phyloP scores from a whole-genome alignment of 2,113 vertebrate species.

The Atractosteus spatula region DNA sequence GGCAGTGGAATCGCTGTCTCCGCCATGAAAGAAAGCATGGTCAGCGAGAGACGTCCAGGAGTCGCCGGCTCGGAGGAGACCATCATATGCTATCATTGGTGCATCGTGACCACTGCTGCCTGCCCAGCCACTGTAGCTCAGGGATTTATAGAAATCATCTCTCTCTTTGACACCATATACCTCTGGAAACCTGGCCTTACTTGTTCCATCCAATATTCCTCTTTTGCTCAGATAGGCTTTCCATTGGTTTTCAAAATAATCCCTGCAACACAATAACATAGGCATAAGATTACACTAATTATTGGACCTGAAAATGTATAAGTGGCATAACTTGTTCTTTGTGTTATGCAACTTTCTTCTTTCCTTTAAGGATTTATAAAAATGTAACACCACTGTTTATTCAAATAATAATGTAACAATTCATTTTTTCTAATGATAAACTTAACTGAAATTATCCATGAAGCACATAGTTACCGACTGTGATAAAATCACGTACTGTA shows the following conservation, averaged over 20 bases:
- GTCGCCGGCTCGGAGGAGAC: slow-evolving; percentile 60
- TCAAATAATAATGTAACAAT: no score
- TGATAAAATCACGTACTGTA: no score
- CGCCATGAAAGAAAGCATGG: slow-evolving; percentile 72
- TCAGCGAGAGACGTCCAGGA: slow-evolving; percentile 72
- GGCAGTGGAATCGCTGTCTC: slow-evolving; percentile 74
- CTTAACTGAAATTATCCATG: no score
- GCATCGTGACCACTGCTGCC: slow-evolving; percentile 78
- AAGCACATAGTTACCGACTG: no score
- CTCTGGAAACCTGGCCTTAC: slow-evolving; percentile 55
- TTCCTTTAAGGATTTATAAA: no score
- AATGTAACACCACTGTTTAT: no score
- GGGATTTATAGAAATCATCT: slow-evolving; percentile 62
- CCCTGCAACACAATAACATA: slow-evolving; percentile 45
- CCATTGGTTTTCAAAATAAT: slow-evolving; percentile 71
- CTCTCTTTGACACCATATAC: slow-evolving; percentile 61
- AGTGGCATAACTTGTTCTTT: not conserved
- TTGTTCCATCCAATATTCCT: slow-evolving; percentile 63
- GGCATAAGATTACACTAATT: not conserved
- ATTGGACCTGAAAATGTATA: not conserved
- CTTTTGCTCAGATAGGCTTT: slow-evolving; percentile 61
- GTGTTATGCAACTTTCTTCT: no score
- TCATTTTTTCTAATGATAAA: no score
- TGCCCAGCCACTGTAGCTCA: slow-evolving; percentile 67
- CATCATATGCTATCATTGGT: slow-evolving; percentile 79